Conservation (phyloP, 2,113 vertebrate genomes). For the Centropristis striata region DNA sequence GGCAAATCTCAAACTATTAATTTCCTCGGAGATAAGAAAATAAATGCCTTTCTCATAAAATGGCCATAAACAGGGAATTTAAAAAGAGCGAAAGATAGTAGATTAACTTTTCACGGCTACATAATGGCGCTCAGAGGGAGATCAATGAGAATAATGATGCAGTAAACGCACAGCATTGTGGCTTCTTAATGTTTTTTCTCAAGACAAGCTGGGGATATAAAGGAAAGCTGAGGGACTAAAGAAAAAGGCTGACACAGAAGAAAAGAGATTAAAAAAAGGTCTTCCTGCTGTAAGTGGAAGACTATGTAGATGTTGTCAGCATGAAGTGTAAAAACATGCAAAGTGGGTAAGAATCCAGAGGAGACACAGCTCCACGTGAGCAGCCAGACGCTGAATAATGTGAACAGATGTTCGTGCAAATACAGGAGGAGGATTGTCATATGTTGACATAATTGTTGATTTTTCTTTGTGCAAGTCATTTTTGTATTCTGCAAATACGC, state of each 20-base stretch:
- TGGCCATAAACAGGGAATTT: conserved; percentile 23
- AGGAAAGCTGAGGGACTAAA: neutral
- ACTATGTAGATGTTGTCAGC: conserved; percentile 24
- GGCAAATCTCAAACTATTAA: neutral
- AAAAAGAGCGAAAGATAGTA: neutral
- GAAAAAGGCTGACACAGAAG: conserved; percentile 14
- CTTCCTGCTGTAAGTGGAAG: conserved; percentile 11
- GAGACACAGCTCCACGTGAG: conserved; percentile 8
- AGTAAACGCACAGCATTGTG: conserved; percentile 19
- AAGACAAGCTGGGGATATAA: conserved; percentile 5
- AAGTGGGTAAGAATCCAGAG: conserved; percentile 5
- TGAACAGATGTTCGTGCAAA: neutral
- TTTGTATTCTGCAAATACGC: too few species aligned
- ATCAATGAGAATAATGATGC: conserved; percentile 54
- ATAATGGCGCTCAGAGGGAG: conserved; percentile 37
- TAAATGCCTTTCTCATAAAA: conserved; percentile 16
- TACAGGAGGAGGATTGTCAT: neutral
- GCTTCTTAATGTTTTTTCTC: conserved; percentile 46
- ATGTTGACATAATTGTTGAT: neutral
- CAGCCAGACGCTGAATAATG: conserved; percentile 32
- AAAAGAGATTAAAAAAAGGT: conserved; percentile 30
- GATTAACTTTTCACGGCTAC: conserved; percentile 26
- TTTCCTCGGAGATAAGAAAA: conserved; percentile 14
- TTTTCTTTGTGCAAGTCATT: too few species aligned
- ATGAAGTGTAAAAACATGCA: conserved; percentile 39